phyloP scores from a whole-genome alignment of 1,140 invertebrate genomes.

The Monomorium pharaonis region DNA sequence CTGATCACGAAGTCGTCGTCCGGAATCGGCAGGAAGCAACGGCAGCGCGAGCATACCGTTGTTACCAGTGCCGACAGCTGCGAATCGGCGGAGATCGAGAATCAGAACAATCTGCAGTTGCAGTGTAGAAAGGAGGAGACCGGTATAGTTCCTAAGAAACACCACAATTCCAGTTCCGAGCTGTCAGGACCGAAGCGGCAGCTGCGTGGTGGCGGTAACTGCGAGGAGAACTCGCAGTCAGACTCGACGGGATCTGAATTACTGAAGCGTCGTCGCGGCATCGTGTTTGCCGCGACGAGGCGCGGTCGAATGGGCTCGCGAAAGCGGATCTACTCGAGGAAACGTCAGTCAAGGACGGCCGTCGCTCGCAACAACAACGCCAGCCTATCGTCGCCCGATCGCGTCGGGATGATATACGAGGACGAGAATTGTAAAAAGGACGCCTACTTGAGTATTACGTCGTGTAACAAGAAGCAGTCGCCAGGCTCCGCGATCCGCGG shows the following conservation, averaged over 20 bases:
- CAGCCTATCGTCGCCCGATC: constrained; percentile 64
- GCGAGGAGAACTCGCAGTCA: constrained; percentile 30
- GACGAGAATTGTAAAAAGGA: constrained; percentile 80
- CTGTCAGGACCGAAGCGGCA: constrained; percentile 59
- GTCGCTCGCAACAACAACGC: constrained; percentile 41
- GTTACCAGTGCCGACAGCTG: constrained; percentile 55
- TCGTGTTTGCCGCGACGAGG: constrained; percentile 57
- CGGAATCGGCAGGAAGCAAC: constrained; percentile 64
- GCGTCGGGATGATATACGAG: constrained; percentile 67
- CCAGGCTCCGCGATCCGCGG: background rate
- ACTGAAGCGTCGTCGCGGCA: constrained; percentile 46
- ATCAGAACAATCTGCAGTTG: constrained; percentile 70
- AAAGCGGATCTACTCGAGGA: constrained; percentile 69
- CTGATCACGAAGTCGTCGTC: constrained; percentile 38
- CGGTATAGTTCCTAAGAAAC: constrained; percentile 70
- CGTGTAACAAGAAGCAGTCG: constrained; percentile 64
- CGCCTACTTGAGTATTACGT: constrained; percentile 71
- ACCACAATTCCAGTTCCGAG: constrained; percentile 67
- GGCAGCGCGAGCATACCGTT: constrained; percentile 57
- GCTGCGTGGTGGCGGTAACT: constrained; percentile 31
- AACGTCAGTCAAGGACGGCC: constrained; percentile 63
- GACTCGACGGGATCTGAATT: constrained; percentile 42
- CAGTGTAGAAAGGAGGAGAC: constrained; percentile 68
- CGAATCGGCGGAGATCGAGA: constrained; percentile 74
- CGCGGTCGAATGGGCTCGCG: constrained; percentile 61